Evolutionary conservation across 2,797 vertebrate genomes (phyloP), one percentile per base, ranked within the genome.

Genomic region (Phoeniculus purpureus): DNA sequence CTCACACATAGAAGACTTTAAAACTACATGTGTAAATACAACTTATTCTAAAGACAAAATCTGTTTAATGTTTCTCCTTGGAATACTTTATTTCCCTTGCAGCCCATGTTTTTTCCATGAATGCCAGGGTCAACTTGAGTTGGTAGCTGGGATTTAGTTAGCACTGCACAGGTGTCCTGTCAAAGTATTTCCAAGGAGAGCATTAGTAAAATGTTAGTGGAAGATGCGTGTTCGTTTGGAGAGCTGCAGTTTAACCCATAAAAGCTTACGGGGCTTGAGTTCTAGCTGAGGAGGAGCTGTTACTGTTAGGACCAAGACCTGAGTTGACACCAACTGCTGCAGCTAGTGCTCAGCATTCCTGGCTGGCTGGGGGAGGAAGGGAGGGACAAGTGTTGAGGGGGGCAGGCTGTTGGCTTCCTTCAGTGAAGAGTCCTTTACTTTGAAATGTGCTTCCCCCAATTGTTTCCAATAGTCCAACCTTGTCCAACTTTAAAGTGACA

Each of bases 401-500:
- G 83, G 88, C 72, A 91, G 78, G 78, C 73, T 73, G 27, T 81
- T 94, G 88, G 90, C 75, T 94, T 94, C 87, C 72, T 94, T 90
- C 66, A 22, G 87, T 87, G 88, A 96, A 96, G 93, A 93, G 75
- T 67, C 90, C 89, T 93, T 83, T 81, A 61, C 85, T 93, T 93
- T 93, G 88, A 21, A 94, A 80, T 72, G 75, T 91, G 93, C 90
- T 95, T 96, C 92, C 88, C 92, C 70, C 88, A 50, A 81, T 95
- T 94, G 89, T 94, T 95, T 96, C 85, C 81, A 74, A 3, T 40
- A 82, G 76, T 85, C 64, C 73, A 90, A 74, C 76, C 68, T 91
- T 84, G 78, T 76, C 43, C 85, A 90, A 91, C 73, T 84, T 96
- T 95, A 90, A 96, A 93, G 94, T 89, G 90, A 91, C 68, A 76